A percentile compares a stretch with the other conserved stretches of the same genome.
Evolutionary conservation across 2,113 vertebrate species (phyloP).

Genomic region (Heptranchias perlo): DNA sequence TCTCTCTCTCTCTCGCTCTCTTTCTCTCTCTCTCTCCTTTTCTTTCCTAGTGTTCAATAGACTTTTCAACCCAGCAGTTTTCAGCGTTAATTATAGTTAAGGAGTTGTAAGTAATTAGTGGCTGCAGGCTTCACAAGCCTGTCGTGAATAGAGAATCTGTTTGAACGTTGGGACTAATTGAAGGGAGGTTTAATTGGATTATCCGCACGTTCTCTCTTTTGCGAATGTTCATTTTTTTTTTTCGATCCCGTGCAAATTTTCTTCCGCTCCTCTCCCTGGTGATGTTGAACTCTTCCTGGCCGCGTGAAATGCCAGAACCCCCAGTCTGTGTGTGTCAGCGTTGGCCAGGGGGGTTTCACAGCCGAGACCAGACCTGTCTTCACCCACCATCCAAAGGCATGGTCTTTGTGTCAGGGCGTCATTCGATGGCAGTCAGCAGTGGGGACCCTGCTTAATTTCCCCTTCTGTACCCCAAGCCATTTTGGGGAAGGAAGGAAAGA

Average conservation of each 20-base stretch:
- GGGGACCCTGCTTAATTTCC: background rate
- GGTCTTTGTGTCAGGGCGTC: background rate
- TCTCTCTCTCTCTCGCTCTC: background rate
- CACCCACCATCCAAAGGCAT: background rate
- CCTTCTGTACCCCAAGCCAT: background rate
- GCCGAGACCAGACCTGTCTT: too few species aligned
- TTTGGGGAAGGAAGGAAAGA: background rate
- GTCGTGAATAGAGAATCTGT: background rate
- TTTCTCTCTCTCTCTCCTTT: background rate
- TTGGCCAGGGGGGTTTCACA: background rate
- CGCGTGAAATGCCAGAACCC: too few species aligned
- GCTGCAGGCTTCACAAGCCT: background rate
- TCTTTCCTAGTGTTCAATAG: background rate
- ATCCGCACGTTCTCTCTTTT: background rate
- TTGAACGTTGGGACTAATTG: conserved; percentile 10
- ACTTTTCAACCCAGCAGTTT: background rate
- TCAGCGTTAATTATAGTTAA: conserved; percentile 21
- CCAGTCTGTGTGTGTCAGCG: background rate
- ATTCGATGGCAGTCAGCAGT: background rate
- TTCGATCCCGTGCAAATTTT: background rate
- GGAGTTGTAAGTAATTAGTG: conserved; percentile 26
- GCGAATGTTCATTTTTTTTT: background rate
- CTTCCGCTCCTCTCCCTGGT: background rate
- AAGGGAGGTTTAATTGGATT: conserved; percentile 28
- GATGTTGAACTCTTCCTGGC: background rate